Conservation (phyloP, 2,888 invertebrate genomes). For the Drosophila peninsularis region DNA sequence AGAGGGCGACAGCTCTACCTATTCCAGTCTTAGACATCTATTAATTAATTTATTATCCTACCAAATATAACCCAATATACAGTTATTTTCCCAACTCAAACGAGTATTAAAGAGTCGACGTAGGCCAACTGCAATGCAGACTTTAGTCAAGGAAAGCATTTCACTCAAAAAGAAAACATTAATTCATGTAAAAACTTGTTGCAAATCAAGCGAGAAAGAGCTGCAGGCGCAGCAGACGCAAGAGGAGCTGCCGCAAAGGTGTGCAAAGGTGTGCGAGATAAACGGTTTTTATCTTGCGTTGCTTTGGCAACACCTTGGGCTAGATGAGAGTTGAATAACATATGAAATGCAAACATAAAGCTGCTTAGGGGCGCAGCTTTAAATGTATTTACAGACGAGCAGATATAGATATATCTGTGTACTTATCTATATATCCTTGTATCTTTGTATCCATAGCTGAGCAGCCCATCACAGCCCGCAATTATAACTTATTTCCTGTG, state of each 20-base stretch:
- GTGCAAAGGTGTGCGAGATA: neutral
- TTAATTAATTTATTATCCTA: too few species aligned
- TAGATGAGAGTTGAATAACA: neutral
- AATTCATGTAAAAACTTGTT: slow-evolving; percentile 46
- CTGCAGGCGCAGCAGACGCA: neutral
- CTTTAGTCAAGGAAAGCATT: neutral
- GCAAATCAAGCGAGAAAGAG: neutral
- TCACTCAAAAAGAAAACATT: slow-evolving; percentile 32
- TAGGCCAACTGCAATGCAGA: neutral
- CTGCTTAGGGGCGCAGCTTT: neutral
- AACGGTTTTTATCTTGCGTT: neutral
- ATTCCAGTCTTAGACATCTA: too few species aligned
- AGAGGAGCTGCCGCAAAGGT: neutral
- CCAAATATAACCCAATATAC: too few species aligned
- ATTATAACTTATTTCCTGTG: slow-evolving; percentile 69
- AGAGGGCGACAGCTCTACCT: too few species aligned
- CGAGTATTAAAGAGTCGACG: neutral
- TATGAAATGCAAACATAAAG: neutral
- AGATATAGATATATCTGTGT: neutral
- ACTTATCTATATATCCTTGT: neutral
- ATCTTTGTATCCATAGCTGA: neutral
- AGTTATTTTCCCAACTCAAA: neutral
- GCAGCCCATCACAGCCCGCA: slow-evolving; percentile 40
- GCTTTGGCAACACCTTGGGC: neutral
- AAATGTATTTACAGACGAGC: neutral